Conservation (phyloP, 2,113 vertebrate species). For the Dendropsophus ebraccatus region DNA sequence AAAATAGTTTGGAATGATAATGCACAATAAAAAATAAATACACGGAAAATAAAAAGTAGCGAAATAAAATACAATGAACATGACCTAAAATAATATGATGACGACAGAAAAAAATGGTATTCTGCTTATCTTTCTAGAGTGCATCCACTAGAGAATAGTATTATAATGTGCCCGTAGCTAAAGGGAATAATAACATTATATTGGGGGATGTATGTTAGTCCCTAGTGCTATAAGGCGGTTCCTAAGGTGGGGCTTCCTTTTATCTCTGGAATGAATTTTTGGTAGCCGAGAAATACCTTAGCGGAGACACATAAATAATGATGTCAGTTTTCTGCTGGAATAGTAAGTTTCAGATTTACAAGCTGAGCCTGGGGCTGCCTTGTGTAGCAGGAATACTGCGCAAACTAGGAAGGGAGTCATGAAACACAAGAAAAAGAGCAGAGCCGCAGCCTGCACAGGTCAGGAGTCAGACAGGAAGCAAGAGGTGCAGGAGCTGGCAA, state of each 20-base stretch:
- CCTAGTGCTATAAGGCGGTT: not conserved
- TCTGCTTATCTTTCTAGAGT: not conserved
- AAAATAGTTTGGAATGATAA: too few species aligned
- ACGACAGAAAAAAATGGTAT: not conserved
- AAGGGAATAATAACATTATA: not conserved
- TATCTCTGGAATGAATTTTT: conserved; percentile 2
- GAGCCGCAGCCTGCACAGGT: conserved; percentile 16
- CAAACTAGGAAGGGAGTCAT: conserved; percentile 14
- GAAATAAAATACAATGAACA: not conserved
- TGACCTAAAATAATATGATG: not conserved
- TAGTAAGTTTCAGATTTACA: conserved; percentile 10
- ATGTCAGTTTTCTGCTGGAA: conserved; percentile 3
- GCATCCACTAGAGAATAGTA: not conserved
- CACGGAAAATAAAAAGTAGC: not conserved
- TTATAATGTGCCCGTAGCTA: not conserved
- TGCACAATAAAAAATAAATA: not conserved
- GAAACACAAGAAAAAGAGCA: conserved; percentile 30
- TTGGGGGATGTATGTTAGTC: not conserved
- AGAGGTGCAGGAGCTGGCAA: conserved; percentile 38
- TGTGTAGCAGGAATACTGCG: not conserved
- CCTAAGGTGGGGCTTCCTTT: not conserved
- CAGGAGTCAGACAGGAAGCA: conserved; percentile 52
- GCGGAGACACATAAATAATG: not conserved
- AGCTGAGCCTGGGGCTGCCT: conserved; percentile 14
- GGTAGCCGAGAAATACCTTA: not conserved